Conservation (phyloP, 1,140 invertebrate genomes). For the Drosophila tristis region DNA sequence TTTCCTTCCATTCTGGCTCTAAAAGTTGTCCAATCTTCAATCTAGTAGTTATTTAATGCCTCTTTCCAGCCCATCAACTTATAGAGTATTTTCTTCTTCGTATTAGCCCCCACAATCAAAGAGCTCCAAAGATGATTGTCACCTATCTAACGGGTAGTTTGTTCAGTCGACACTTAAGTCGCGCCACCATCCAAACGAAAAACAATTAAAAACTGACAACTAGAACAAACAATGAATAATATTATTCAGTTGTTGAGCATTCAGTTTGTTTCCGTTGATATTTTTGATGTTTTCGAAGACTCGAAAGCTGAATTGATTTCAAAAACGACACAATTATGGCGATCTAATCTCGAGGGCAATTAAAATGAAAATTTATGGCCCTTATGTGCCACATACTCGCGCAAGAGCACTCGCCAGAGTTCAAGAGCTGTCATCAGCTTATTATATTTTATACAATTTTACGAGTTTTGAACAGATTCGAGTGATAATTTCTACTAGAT, state of each 20-base stretch:
- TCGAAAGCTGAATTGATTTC: conserved; percentile 46
- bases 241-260: conserved; percentile 3
- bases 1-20: no score
- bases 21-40: no score
- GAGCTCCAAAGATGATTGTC: neutral
- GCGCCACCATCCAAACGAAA: conserved; percentile 6
- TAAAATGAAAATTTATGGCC: conserved; percentile 73
- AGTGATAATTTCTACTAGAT: conserved; percentile 49
- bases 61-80: no score
- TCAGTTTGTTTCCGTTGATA: conserved; percentile 17
- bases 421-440: conserved; percentile 64
- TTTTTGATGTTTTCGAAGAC: conserved; percentile 19
- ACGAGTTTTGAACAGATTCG: conserved; percentile 36
- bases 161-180: conserved; percentile 45
- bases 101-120: no score
- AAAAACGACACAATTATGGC: conserved; percentile 57
- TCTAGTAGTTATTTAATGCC: no score
- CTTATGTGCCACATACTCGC: conserved; percentile 59
- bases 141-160: conserved; percentile 13
- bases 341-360: conserved; percentile 70
- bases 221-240: neutral
- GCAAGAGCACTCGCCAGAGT: conserved; percentile 6
- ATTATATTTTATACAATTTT: conserved; percentile 60
- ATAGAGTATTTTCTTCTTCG: neutral
- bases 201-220: neutral